These are phyloP conservation scores for Ptiloglossa arizonensis DNA, from an alignment of 1,140 invertebrate species.

Conservation along the genomic window DNA sequence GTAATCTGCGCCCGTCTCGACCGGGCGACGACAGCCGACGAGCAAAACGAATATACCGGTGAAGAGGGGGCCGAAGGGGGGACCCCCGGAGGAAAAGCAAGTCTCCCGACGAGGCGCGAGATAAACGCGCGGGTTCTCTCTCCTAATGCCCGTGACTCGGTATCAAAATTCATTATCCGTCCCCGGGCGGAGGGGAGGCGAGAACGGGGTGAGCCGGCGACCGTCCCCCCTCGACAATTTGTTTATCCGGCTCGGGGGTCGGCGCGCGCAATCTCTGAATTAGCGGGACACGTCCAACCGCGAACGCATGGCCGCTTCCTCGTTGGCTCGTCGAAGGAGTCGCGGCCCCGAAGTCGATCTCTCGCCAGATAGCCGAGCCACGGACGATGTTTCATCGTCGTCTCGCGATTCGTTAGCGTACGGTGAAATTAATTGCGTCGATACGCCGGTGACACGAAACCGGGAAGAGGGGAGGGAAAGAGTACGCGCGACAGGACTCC, in stretches of 20 bases:
- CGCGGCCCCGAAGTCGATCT: background rate
- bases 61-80: no score
- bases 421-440: constrained; percentile 40
- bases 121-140: constrained; percentile 25
- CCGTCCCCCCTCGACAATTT: constrained; percentile 44
- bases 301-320: constrained; percentile 1
- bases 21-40: background rate
- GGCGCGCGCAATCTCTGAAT: constrained; percentile 33
- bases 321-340: constrained; percentile 3
- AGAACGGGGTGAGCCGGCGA: background rate
- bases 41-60: constrained; percentile 4
- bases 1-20: background rate
- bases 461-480: no score
- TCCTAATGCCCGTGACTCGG: background rate
- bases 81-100: background rate
- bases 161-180: constrained; percentile 31
- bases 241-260: constrained; percentile 43
- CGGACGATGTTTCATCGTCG: background rate
- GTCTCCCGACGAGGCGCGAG: background rate
- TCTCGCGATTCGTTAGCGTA: background rate
- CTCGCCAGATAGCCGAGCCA: background rate
- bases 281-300: constrained; percentile 15
- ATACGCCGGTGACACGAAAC: constrained; percentile 50
- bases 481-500: no score
- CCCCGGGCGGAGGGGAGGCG: background rate